Percentiles rank a stretch among this genome's conserved stretches.
phyloP scores from a whole-genome alignment of 2,113 vertebrate genomes.

The Equus quagga region DNA sequence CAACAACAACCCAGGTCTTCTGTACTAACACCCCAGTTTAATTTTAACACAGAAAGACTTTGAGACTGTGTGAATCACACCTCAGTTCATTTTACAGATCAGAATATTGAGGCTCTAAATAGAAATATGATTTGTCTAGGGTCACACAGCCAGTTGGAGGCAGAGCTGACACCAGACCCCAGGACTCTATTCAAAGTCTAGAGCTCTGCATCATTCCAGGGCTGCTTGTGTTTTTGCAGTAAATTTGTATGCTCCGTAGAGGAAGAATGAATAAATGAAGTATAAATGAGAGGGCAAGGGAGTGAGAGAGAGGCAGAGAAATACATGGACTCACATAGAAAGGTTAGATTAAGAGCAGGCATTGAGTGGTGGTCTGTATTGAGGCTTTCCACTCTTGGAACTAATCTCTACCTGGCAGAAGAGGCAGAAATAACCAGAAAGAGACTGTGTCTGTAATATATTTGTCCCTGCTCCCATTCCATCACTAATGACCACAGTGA shows the following conservation, averaged over 20 bases:
- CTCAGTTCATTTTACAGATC: not conserved
- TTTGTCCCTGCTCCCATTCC: not conserved
- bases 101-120: not conserved
- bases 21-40: not conserved
- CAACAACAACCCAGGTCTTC: not conserved
- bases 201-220: not conserved
- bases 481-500: not conserved
- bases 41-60: not conserved
- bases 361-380: too few species aligned
- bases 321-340: not conserved
- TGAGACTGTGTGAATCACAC: not conserved
- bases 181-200: not conserved
- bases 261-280: not conserved
- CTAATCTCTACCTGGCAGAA: not conserved
- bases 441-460: not conserved
- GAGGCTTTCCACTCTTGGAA: not conserved
- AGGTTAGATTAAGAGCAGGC: not conserved
- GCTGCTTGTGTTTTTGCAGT: not conserved
- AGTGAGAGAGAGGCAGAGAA: not conserved
- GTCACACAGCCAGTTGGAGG: not conserved
- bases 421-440: not conserved
- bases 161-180: not conserved
- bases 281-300: not conserved
- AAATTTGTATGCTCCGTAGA: not conserved
- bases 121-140: not conserved